Evolutionary conservation across 1,140 invertebrate species (phyloP), one percentile per base, ranked within the genome.

Genomic region (Alviniconcha marisindica): DNA sequence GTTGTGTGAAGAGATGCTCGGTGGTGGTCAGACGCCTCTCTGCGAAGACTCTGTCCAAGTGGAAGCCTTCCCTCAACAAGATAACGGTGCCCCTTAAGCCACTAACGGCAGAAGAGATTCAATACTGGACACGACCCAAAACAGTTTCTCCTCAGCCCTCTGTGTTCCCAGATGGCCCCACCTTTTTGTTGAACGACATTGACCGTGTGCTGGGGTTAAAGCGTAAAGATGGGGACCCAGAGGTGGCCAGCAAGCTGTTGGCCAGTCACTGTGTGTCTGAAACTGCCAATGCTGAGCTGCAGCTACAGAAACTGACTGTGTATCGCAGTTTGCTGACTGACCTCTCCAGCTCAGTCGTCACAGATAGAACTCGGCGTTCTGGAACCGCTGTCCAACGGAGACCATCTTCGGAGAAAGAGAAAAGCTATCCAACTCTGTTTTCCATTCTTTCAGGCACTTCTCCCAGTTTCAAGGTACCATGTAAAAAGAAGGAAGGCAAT

Each of bases 121-220:
- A 14, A 5, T 79, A 79, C 73, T 87, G 87, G 87, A 84, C 82
- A 10, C 48, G 44, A 3, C 81, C 84, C 21, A 83, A 83, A 76
- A 10, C 40, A 51, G 44, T 28, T 63, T 24, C 44, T 10, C 44
- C 69, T 24, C 69, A 71, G 36, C 73, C 73, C 3, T 76, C 42
- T 1, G 82, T 89, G 60, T 91, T 91, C 79, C 90, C 90, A 28
- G 82, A 83, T 63, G 87, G 87, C 18, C 89, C 89, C 1, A 86
- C 84, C 56, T 85, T 90, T 33, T 66, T 89, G 31, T 86, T 88
- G 44, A 86, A 86, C 44, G 85, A 90, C 51, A 86, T 90, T 63
- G 89, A 90, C 63, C 88, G 86, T 81, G 48, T 90, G 7, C 85
- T 91, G 7, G 90, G 90, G 0, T 77, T 91, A 77, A 89, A 87